These are phyloP conservation scores for Oophaga sylvatica DNA, from an alignment of 2,797 vertebrate genomes.

Conservation along the genomic window DNA sequence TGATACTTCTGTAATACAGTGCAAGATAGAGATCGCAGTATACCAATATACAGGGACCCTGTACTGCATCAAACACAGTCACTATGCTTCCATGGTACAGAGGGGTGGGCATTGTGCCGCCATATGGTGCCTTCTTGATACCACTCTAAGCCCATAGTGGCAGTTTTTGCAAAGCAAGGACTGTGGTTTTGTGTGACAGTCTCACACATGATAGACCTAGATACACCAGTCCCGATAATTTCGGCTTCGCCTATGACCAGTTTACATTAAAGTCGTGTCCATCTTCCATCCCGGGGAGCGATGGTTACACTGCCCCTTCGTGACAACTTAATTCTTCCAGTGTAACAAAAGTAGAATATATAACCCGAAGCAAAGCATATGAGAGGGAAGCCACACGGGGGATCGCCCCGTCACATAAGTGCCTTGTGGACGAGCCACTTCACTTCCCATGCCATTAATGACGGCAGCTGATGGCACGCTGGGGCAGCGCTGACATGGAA, in stretches of 20 bases:
- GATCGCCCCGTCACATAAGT: slow-evolving; percentile 36
- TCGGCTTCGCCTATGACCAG: background rate
- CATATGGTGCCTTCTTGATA: no score
- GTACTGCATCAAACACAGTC: no score
- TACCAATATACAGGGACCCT: no score
- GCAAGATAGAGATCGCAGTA: no score
- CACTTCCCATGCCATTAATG: slow-evolving; percentile 43
- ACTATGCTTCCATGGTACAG: no score
- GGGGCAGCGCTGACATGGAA: slow-evolving; percentile 48
- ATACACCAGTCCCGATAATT: background rate
- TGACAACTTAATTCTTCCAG: slow-evolving; percentile 34
- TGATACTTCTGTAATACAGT: no score
- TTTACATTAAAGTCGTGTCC: no score
- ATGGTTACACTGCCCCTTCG: background rate
- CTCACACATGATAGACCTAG: background rate
- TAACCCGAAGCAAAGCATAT: slow-evolving; percentile 24
- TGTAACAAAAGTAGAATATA: slow-evolving; percentile 36
- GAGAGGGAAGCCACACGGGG: slow-evolving; percentile 40
- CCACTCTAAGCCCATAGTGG: no score
- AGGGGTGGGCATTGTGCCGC: no score
- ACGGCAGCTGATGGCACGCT: slow-evolving; percentile 46
- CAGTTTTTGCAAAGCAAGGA: background rate
- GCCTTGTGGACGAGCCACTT: slow-evolving; percentile 44
- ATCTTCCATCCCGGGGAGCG: background rate
- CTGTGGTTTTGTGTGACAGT: background rate